Percentiles rank a stretch among this genome's conserved stretches.
phyloP scores from a whole-genome alignment of 2,113 vertebrate genomes.

The Micromys minutus region DNA sequence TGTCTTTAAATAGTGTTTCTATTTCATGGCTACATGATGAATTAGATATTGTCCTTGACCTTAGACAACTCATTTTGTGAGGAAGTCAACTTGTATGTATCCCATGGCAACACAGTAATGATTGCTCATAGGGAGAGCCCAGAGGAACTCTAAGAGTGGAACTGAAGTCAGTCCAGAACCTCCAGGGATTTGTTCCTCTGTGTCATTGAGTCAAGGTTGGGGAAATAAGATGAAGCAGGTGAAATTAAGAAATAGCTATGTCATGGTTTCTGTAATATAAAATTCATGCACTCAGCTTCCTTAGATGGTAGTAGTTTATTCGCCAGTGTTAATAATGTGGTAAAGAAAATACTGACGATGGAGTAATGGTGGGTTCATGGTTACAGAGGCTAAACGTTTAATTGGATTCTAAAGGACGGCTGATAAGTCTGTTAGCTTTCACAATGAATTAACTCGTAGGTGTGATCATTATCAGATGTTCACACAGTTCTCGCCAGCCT shows the following conservation, averaged over 20 bases:
- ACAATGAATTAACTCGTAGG: conserved; percentile 79
- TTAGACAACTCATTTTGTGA: conserved; percentile 31
- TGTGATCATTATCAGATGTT: conserved; percentile 65
- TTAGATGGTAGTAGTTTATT: neutral
- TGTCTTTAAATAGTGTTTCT: conserved; percentile 43
- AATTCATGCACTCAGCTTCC: neutral
- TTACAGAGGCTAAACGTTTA: conserved; percentile 77
- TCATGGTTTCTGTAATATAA: neutral
- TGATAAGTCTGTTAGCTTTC: conserved; percentile 82
- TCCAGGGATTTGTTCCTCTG: neutral
- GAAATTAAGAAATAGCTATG: neutral
- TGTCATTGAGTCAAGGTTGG: neutral
- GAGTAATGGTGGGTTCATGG: conserved; percentile 45
- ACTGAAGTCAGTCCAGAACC: neutral
- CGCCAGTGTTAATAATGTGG: neutral
- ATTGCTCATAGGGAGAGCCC: neutral
- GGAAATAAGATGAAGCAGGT: neutral
- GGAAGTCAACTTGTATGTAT: neutral
- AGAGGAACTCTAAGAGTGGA: neutral
- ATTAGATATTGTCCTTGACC: neutral
- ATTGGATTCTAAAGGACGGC: conserved; percentile 82
- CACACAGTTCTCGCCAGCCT: conserved; percentile 78
- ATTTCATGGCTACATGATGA: neutral
- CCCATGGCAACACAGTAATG: neutral
- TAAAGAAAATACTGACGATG: conserved; percentile 33